Percentiles rank a stretch among this genome's conserved stretches.
Evolutionary conservation across 2,888 invertebrate genomes (phyloP).

Genomic region (Andrena haemorrhoa): DNA sequence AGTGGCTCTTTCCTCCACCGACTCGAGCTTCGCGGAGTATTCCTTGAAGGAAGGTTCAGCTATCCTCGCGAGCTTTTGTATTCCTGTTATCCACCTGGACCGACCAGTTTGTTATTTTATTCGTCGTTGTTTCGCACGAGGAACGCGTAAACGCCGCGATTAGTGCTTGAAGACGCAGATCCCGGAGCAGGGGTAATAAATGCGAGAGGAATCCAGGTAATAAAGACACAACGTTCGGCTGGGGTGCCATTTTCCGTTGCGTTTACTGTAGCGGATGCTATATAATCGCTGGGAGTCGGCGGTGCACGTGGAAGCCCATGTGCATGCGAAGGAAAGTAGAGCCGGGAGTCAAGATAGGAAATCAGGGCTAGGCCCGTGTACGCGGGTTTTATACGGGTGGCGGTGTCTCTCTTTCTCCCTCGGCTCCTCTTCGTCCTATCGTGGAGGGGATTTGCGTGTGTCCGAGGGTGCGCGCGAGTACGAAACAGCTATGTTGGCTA

Average conservation of each 20-base stretch:
- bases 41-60: too few species aligned
- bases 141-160: background rate
- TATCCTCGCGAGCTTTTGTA: too few species aligned
- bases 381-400: slow-evolving; percentile 50
- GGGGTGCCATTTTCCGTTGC: slow-evolving; percentile 37
- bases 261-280: background rate
- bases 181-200: background rate
- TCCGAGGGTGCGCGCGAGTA: slow-evolving; percentile 59
- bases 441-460: slow-evolving; percentile 40
- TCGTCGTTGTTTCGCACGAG: background rate
- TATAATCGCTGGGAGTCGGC: slow-evolving; percentile 4
- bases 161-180: background rate
- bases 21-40: too few species aligned
- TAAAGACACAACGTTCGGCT: slow-evolving; percentile 30
- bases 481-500: slow-evolving; percentile 78
- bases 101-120: too few species aligned
- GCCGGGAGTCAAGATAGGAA: slow-evolving; percentile 29
- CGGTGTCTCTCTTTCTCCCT: slow-evolving; percentile 29
- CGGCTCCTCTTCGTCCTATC: slow-evolving; percentile 29
- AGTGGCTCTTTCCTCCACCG: too few species aligned
- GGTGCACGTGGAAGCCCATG: background rate
- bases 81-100: too few species aligned
- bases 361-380: slow-evolving; percentile 13
- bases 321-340: slow-evolving; percentile 29
- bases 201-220: slow-evolving; percentile 1